Evolutionary conservation across 2,888 invertebrate species (phyloP).

Genomic region (Lypha dubia): DNA sequence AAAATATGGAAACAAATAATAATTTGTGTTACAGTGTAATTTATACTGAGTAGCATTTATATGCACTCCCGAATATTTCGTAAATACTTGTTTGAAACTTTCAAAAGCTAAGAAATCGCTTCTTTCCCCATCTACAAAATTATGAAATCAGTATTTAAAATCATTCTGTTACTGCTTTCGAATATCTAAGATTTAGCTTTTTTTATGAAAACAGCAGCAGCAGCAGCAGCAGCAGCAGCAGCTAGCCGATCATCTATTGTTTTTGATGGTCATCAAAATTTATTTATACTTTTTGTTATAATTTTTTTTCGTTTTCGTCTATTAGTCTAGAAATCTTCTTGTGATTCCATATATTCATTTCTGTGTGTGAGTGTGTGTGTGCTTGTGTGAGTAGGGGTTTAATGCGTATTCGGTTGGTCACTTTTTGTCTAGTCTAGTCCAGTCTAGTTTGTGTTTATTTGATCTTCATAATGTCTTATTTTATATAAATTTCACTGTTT

Average conservation of each 20-base stretch:
- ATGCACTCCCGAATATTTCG: too few relatives aligned
- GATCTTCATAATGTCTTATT: conserved; percentile 58
- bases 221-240: too few relatives aligned
- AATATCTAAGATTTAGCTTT: not conserved
- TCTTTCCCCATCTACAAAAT: too few relatives aligned
- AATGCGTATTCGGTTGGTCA: conserved; percentile 29
- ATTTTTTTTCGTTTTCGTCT: conserved; percentile 2
- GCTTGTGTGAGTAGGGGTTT: conserved; percentile 13
- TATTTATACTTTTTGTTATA: conserved; percentile 1
- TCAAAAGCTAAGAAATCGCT: too few relatives aligned
- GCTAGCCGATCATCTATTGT: conserved; percentile 41
- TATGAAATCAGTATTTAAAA: not conserved
- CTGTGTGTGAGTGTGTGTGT: not conserved
- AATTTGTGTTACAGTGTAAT: too few relatives aligned
- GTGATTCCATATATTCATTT: conserved; percentile 12
- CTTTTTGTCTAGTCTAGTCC: conserved; percentile 52
- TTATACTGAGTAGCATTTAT: too few relatives aligned
- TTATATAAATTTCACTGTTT: conserved; percentile 82
- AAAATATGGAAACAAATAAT: too few relatives aligned
- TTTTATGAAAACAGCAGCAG: conserved; percentile 14
- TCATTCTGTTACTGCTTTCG: not conserved
- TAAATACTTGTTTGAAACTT: too few relatives aligned
- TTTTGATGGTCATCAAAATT: conserved; percentile 60
- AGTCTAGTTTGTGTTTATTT: conserved; percentile 45
- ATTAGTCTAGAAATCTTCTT: conserved; percentile 59